Base-by-base conservation (phyloP, 2,113 vertebrate species). In the Morone saxatilis region DNA sequence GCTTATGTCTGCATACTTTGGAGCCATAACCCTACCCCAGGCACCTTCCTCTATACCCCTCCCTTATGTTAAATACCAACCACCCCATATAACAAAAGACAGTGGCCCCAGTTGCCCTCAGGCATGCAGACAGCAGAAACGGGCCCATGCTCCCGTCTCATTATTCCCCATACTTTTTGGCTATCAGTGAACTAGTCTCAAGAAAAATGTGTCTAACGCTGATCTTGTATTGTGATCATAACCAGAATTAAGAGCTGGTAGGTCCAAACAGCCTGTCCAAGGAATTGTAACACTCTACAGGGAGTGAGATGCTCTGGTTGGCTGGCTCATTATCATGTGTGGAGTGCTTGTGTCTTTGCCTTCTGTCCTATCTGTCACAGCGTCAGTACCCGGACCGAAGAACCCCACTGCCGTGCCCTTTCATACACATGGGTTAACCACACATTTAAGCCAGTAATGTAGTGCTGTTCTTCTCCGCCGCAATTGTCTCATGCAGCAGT, bases 321-420 rank as follows among this genome's bases (percentile, higher is more conserved):
- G 87, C 62, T 89, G 78, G 50, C 71, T 81, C 40, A 6, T 43
- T 67, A 80, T 73, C 71, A 68, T 93, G 79, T 87, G 78, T 60
- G 70, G 57, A 87, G 45, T n/a, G 68, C 75, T 92, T 90, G 81
- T 79, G 86, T 59, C 45, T 78, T 87, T 41, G 63, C 89, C 90
- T 80, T 89, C 86, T 93, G 90, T 90, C 83, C 86, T 83, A 51
- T 85, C 87, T 89, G 83, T 81, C 85, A 84, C 69, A 71, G 74
- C 31, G 40, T 76, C 63, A 16, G 60, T 31, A 69, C 65, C 40
- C 25, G 2, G 56, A 76, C 72, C 59, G n/a, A 63, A 22, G 4
- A 75, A 31, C 43, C 17, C 43, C 56, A 20, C 53, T 50, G 31
- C 9, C 57, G 43, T 43, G 2, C 31, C 7, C 53, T 38, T 61